Base-by-base conservation (phyloP, 2,113 vertebrate genomes). In the Crotalus horridus region DNA sequence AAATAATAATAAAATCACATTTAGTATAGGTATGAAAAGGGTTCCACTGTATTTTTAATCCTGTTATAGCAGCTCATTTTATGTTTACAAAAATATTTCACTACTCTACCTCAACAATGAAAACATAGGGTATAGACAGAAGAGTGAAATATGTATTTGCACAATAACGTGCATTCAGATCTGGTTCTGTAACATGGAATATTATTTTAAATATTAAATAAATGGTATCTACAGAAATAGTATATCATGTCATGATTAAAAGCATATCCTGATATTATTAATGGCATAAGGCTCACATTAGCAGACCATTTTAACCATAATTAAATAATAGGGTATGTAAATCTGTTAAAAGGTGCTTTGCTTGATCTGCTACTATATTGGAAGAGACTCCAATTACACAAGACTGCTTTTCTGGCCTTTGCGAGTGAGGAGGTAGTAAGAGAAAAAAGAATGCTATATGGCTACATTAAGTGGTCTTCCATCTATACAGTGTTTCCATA, bases 1-100 rank as follows among this genome's bases (percentile, higher is more conserved):
- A 51, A 51, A 51, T 51, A 95, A 95, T 95, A 94, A 92, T 93
- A 94, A 94, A 95, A 55, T 74, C 85, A 91, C 93, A 94, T 95
- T 96, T 96, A 96, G 91, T 95, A 94, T 87, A 87, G 93, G 5
- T 89, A 85, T 64, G 51, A 26, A 46, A 89, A 56, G 7, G 11
- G 2, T 2, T 7, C 11, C 29, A 54, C 6, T 24, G 20, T 88
- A 64, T 87, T 88, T 39, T 81, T 92, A 74, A 92, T 58, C 15
- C 61, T 81, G 29, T 26, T 33, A 81, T 17, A 7, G 26, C n/a
- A 9, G 26, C 59, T 33, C 23, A 43, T 88, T 74, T 74, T 46
- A 43, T 89, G 15, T 15, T 46, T 74, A 81, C 5, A 53, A n/a
- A 61, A 58, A 59, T 43, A 87, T 20, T n/a, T 29, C n/a, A n/a